Conservation (phyloP, 1,140 invertebrate genomes). For the Orussus abietinus region DNA sequence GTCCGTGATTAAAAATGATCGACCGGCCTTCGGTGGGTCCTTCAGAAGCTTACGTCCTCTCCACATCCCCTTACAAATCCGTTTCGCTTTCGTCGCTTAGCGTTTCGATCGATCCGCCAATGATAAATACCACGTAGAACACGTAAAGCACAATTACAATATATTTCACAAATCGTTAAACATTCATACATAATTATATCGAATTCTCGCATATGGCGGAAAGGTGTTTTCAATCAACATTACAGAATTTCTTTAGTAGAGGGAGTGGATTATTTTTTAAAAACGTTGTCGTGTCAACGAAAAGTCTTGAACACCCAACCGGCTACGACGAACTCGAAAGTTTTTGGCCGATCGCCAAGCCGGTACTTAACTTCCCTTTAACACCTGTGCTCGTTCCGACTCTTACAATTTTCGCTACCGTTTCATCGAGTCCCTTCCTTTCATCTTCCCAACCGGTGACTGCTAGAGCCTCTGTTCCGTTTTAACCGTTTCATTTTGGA, state of each 20-base stretch:
- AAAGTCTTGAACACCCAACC: constrained; percentile 22
- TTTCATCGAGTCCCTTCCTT: neutral
- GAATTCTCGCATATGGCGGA: constrained; percentile 42
- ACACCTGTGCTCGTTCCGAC: constrained; percentile 18
- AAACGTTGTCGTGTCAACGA: constrained; percentile 25
- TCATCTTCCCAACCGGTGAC: too few species aligned
- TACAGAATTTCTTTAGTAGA: constrained; percentile 7
- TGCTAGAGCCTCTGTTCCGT: constrained; percentile 18
- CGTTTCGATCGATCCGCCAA: too few species aligned
- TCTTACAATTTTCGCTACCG: neutral
- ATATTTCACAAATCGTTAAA: constrained; percentile 52
- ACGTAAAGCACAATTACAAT: constrained; percentile 51
- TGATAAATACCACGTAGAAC: constrained; percentile 42
- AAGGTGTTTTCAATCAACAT: constrained; percentile 39
- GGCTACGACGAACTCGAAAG: constrained; percentile 8
- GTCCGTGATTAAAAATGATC: too few species aligned
- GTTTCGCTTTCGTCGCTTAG: too few species aligned
- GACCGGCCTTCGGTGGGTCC: too few species aligned
- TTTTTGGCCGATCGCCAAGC: constrained; percentile 12
- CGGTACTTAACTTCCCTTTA: constrained; percentile 10
- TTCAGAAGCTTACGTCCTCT: too few species aligned
- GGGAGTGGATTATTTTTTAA: constrained; percentile 25
- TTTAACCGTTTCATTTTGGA: constrained; percentile 29
- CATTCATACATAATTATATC: constrained; percentile 52
- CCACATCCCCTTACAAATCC: too few species aligned